Evolutionary conservation across 2,113 vertebrate species (phyloP), one percentile per base, ranked within the genome.

Genomic region (Nibea coibor): DNA sequence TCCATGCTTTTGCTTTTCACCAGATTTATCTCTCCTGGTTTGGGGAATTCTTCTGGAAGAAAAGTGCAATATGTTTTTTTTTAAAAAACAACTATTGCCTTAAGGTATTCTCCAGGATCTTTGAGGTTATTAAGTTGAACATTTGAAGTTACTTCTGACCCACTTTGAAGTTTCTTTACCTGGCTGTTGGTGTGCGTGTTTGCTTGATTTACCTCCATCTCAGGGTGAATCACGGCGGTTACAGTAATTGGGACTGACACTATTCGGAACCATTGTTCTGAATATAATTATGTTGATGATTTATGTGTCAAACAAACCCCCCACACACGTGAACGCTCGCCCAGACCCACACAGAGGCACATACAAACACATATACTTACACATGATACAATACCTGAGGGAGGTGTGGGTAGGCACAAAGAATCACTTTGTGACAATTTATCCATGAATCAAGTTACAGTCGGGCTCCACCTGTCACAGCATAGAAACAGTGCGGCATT

Each of bases 111-210:
- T n/a, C 26, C 66, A 74, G n/a, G 70, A 35, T 85, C 74, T 87
- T 80, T 81, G 80, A 87, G 78, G 66, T 76, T 82, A 86, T 75
- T 31, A 68, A 75, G 80, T 63, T 67, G 66, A 79, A 81, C 72
- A 59, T 87, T 67, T 75, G 59, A 80, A 83, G 83, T 73, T 63
- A 22, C 71, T 67, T 51, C 65, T 72, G 85, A 88, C 89, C 83
- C 78, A 91, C 81, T 90, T 91, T 80, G 54, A 90, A 78, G 78
- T 75, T 79, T 78, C 58, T 62, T 56, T 70, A 86, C 81, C 80
- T 87, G 61, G 61, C 45, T 75, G 26, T 82, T 61, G 3, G 26
- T 20, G 31, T 28, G 54, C 16, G 28, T 83, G 28, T 65, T 63
- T 62, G 17, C 68, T 4, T 39, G 45, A 51, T 76, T 51, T 26